Evolutionary conservation across 1,140 invertebrate genomes (phyloP).

Genomic region (Temnothorax longispinosus): DNA sequence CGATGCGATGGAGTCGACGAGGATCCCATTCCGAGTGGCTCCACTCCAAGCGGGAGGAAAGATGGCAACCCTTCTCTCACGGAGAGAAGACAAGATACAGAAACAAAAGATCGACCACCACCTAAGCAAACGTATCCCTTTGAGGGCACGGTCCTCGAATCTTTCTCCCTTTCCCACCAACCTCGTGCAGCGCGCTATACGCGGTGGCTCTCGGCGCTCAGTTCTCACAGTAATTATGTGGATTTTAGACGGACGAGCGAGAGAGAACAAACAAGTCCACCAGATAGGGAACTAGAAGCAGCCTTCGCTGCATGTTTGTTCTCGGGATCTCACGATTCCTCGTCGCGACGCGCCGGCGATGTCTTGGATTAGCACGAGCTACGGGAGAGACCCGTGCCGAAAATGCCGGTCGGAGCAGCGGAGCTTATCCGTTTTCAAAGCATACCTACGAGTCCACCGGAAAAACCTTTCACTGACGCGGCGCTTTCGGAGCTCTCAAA

Average conservation of each 20-base stretch:
- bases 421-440: conserved; percentile 40
- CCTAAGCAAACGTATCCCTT: conserved; percentile 69
- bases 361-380: conserved; percentile 58
- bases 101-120: conserved; percentile 69
- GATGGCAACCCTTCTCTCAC: conserved; percentile 42
- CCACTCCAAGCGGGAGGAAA: conserved; percentile 33
- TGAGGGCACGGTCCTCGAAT: conserved; percentile 52
- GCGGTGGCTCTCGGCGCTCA: conserved; percentile 43
- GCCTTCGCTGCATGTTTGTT: conserved; percentile 55
- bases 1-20: conserved; percentile 24
- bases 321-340: conserved; percentile 25
- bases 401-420: conserved; percentile 6
- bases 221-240: conserved; percentile 76
- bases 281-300: conserved; percentile 38
- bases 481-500: neutral
- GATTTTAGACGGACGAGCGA: conserved; percentile 60
- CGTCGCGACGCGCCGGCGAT: conserved; percentile 22
- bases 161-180: conserved; percentile 18
- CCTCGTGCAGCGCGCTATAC: conserved; percentile 61
- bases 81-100: conserved; percentile 63
- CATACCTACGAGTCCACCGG: neutral
- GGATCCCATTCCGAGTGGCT: conserved; percentile 39
- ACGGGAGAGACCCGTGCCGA: conserved; percentile 42
- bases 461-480: conserved; percentile 11
- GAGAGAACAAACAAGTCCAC: conserved; percentile 58